Conservation (phyloP, 2,113 vertebrate species). For the Seriola quinqueradiata region DNA sequence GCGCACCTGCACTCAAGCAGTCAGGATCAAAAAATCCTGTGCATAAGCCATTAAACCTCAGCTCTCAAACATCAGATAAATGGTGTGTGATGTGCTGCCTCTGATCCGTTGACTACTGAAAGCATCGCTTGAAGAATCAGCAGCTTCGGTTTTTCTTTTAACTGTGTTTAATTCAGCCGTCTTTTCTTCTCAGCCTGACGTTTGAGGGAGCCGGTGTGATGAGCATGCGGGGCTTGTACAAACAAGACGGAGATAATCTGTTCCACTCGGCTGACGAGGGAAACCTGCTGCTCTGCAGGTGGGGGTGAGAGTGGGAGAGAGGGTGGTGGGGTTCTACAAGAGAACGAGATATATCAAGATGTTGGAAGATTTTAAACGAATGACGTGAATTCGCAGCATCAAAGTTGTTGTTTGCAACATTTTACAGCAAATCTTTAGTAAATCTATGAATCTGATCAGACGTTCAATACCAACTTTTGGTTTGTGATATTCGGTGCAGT, state of each 20-base stretch:
- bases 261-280: conserved; percentile 31
- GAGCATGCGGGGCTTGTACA: conserved; percentile 38
- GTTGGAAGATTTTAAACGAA: too few relatives aligned
- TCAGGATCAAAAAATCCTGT: not conserved
- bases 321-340: too few relatives aligned
- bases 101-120: not conserved
- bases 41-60: not conserved
- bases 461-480: too few relatives aligned
- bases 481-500: too few relatives aligned
- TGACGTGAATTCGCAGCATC: not conserved
- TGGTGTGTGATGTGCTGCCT: not conserved
- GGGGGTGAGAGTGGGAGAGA: not conserved
- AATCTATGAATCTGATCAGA: too few relatives aligned
- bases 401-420: too few relatives aligned
- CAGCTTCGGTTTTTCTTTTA: not conserved
- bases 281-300: conserved; percentile 13
- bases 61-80: conserved; percentile 1
- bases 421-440: too few relatives aligned
- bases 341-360: not conserved
- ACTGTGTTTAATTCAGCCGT: not conserved
- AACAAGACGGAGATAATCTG: conserved; percentile 43
- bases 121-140: not conserved
- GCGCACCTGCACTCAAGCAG: conserved; percentile 28
- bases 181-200: not conserved
- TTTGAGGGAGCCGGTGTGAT: not conserved